Conservation (phyloP, 2,113 vertebrate genomes). For the Riparia riparia region DNA sequence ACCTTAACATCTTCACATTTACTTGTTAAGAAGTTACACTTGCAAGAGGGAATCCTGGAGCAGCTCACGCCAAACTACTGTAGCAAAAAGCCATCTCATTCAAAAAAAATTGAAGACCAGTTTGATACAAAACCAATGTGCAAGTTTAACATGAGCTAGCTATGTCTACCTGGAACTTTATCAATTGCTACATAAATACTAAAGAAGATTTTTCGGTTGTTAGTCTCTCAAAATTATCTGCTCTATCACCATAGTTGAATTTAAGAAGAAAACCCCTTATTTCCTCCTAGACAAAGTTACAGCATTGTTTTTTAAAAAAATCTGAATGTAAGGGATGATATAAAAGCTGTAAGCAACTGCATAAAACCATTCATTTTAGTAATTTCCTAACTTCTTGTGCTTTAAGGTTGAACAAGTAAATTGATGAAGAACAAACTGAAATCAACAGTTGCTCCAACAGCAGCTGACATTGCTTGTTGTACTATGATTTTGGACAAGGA, state of each 20-base stretch:
- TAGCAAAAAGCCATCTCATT: background rate
- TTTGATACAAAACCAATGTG: background rate
- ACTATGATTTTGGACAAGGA: background rate
- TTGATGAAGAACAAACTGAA: background rate
- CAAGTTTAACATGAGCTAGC: background rate
- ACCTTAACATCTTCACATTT: too few relatives aligned
- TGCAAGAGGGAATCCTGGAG: background rate
- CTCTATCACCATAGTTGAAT: accelerated
- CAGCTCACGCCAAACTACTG: background rate
- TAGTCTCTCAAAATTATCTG: background rate
- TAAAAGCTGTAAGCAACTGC: background rate
- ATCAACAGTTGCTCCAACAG: background rate
- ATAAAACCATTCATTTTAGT: background rate
- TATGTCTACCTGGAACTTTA: background rate
- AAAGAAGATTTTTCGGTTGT: background rate
- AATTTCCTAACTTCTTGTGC: background rate
- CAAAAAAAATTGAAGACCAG: background rate
- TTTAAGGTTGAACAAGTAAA: background rate
- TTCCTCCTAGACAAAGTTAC: background rate
- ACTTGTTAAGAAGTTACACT: accelerated
- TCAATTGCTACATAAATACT: background rate
- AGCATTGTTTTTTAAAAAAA: background rate
- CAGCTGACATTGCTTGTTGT: background rate
- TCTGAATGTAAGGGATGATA: background rate
- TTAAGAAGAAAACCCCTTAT: background rate